Evolutionary conservation across 2,888 invertebrate genomes (phyloP).

Genomic region (Xestoiulus laeticollis): DNA sequence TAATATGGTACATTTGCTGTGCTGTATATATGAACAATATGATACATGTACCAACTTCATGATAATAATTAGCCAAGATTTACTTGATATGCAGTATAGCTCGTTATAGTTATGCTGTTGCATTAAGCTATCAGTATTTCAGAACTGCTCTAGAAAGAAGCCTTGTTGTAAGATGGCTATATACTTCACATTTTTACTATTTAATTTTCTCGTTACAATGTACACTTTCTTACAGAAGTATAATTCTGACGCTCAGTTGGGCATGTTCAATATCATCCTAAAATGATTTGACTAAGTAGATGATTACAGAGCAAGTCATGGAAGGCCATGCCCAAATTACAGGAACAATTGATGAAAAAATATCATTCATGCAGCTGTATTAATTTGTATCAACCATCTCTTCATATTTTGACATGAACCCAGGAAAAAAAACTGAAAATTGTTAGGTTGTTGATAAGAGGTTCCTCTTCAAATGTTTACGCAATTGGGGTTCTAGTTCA

Average conservation of each 20-base stretch:
- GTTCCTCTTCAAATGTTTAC: slow-evolving; percentile 43
- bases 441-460: slow-evolving; percentile 15
- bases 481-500: slow-evolving; percentile 39
- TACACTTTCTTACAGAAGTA: not conserved
- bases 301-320: slow-evolving; percentile 24
- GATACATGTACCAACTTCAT: too few species aligned
- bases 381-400: not conserved
- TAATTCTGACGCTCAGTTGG: slow-evolving; percentile 7
- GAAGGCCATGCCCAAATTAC: slow-evolving; percentile 18
- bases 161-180: not conserved
- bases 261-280: slow-evolving; percentile 2
- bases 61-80: too few species aligned
- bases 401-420: slow-evolving; percentile 30
- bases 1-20: too few species aligned
- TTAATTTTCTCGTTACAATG: not conserved
- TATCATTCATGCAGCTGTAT: slow-evolving; percentile 34
- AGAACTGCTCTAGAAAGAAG: not conserved
- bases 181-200: not conserved
- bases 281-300: slow-evolving; percentile 35
- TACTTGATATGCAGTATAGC: too few species aligned
- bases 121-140: too few species aligned
- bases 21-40: too few species aligned
- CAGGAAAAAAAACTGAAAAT: slow-evolving; percentile 1
- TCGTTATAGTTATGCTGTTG: too few species aligned
- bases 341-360: slow-evolving; percentile 36